Conservation (phyloP, 1,140 invertebrate species). For the Dinoponera quadriceps region DNA sequence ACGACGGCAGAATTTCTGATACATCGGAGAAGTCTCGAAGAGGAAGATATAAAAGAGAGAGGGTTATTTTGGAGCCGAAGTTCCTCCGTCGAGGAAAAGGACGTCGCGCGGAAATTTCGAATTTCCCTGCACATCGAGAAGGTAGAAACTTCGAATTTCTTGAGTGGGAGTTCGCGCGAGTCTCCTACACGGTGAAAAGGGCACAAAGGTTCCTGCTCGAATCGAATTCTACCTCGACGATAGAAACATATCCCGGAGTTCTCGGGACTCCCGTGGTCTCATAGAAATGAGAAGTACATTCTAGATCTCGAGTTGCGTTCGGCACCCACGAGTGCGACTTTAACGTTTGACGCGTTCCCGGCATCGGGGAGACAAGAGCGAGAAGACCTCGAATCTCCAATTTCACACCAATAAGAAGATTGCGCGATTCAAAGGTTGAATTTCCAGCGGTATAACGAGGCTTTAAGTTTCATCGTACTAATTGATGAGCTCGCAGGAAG, state of each 20-base stretch:
- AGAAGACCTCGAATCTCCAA: background rate
- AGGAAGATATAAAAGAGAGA: background rate
- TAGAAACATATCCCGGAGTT: no score
- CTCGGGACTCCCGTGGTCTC: background rate
- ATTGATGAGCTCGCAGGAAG: background rate
- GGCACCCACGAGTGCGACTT: background rate
- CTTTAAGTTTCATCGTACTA: slow-evolving; percentile 15
- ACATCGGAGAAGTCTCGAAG: background rate
- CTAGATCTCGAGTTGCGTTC: background rate
- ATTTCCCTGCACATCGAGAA: no score
- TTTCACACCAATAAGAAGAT: slow-evolving; percentile 38
- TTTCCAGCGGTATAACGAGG: background rate
- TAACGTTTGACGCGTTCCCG: background rate
- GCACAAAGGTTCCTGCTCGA: no score
- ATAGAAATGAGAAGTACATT: background rate
- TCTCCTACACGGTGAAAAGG: no score
- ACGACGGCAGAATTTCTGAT: background rate
- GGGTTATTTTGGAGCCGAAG: background rate
- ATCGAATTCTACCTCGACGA: no score
- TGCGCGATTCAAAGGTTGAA: slow-evolving; percentile 21
- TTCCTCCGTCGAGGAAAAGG: background rate
- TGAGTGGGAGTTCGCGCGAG: no score
- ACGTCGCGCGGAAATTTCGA: no score
- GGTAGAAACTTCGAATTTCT: no score
- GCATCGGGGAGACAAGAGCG: background rate